A percentile compares a stretch with the other conserved stretches of the same genome.
Evolutionary conservation across 2,888 invertebrate genomes (phyloP).

Genomic region (Cephus rjabovi): DNA sequence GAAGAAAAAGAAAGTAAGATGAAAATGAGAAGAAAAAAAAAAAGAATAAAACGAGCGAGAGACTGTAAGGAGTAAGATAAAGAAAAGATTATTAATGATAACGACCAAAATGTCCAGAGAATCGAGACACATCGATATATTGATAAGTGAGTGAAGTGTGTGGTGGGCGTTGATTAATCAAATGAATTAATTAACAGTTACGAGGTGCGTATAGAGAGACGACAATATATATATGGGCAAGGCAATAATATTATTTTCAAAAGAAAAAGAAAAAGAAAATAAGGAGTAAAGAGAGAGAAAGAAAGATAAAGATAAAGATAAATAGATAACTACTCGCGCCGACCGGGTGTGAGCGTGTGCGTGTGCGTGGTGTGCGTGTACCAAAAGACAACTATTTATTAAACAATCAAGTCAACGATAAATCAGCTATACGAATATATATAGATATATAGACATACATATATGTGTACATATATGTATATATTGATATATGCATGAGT

Average conservation of each 20-base stretch:
- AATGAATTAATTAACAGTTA: slow-evolving; percentile 10
- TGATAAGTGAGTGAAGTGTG: background rate
- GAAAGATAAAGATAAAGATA: slow-evolving; percentile 32
- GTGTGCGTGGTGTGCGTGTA: slow-evolving; percentile 13
- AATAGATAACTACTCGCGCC: slow-evolving; percentile 31
- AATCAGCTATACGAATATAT: slow-evolving; percentile 24
- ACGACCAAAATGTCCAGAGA: slow-evolving; percentile 20
- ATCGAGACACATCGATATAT: slow-evolving; percentile 17
- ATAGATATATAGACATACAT: background rate
- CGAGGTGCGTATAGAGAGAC: background rate
- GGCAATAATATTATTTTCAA: slow-evolving; percentile 26
- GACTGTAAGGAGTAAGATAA: background rate
- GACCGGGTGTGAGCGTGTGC: slow-evolving; percentile 25
- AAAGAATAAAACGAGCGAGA: slow-evolving; percentile 25
- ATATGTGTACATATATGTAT: slow-evolving; percentile 3
- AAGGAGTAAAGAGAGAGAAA: slow-evolving; percentile 20
- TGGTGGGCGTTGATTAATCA: slow-evolving; percentile 31
- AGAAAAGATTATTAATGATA: slow-evolving; percentile 19
- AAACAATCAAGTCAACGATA: slow-evolving; percentile 33
- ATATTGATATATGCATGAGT: slow-evolving; percentile 32
- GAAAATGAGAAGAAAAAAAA: slow-evolving; percentile 19
- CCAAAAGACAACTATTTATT: slow-evolving; percentile 29
- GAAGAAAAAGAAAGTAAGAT: slow-evolving; percentile 25
- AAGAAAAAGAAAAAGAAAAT: slow-evolving; percentile 30
- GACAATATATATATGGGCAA: slow-evolving; percentile 17